A percentile compares a stretch with the other conserved stretches of the same genome.
Evolutionary conservation across 2,113 vertebrate species (phyloP).

Genomic region (Boleophthalmus pectinirostris): DNA sequence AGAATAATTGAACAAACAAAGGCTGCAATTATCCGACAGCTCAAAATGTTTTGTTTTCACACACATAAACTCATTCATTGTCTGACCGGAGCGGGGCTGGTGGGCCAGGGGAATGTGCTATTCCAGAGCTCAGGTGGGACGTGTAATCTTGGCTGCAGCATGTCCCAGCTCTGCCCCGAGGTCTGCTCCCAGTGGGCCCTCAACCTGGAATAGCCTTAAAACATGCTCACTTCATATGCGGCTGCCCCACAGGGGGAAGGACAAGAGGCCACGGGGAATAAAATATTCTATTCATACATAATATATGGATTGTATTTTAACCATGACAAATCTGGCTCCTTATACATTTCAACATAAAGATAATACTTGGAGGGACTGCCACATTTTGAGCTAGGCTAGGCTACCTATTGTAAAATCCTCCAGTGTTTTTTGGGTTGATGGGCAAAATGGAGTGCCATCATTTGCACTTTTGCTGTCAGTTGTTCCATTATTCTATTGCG

Average conservation of each 20-base stretch:
- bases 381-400: too few species aligned
- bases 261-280: neutral
- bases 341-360: neutral
- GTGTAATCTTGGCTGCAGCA: conserved; percentile 13
- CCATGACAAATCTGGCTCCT: neutral
- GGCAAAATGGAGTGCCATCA: neutral
- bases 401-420: too few species aligned
- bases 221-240: neutral
- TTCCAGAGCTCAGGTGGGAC: conserved; percentile 10
- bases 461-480: neutral
- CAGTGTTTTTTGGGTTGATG: too few species aligned
- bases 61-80: neutral
- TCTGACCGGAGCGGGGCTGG: neutral
- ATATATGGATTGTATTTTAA: neutral
- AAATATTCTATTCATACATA: too few species aligned
- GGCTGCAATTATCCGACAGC: neutral
- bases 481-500: neutral
- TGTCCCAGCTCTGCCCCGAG: conserved; percentile 6
- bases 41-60: neutral
- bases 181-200: conserved; percentile 12
- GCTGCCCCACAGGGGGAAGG: neutral
- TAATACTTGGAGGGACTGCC: too few species aligned
- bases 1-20: neutral
- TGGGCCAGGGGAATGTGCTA: neutral
- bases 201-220: conserved; percentile 16